A percentile compares a stretch with the other conserved stretches of the same genome.
These are phyloP conservation scores for Dusona sp. DNA, from an alignment of 2,888 invertebrate species.

Conservation along the genomic window DNA sequence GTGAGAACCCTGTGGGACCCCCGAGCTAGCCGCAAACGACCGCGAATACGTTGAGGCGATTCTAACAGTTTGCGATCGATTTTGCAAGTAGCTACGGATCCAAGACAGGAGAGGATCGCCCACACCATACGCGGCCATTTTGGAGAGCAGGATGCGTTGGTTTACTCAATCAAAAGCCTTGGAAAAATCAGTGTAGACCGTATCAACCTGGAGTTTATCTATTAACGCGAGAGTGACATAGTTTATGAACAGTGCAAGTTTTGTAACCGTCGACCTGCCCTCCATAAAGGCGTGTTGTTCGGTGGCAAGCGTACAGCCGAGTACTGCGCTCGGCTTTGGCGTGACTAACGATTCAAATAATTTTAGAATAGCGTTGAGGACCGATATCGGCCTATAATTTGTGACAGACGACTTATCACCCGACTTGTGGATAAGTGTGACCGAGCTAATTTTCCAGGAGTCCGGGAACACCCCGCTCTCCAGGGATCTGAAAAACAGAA, in stretches of 20 bases:
- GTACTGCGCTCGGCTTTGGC: not conserved
- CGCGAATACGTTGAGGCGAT: not conserved
- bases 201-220: not conserved
- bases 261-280: not conserved
- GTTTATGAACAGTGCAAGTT: not conserved
- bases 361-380: not conserved
- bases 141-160: not conserved
- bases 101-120: not conserved
- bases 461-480: too few species aligned
- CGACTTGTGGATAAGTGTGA: too few species aligned
- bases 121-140: not conserved
- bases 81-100: not conserved
- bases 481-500: too few species aligned
- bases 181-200: not conserved
- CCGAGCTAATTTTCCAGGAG: too few species aligned
- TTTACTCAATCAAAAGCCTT: not conserved
- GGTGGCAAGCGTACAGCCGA: too few species aligned
- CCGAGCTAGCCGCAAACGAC: not conserved
- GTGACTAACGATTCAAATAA: not conserved
- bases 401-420: not conserved
- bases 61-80: not conserved
- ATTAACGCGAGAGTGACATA: not conserved
- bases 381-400: not conserved
- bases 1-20: conserved; percentile 3
- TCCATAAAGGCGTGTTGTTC: not conserved